These are phyloP conservation scores for Latheticus oryzae DNA, from an alignment of 2,888 invertebrate species.

Conservation along the genomic window DNA sequence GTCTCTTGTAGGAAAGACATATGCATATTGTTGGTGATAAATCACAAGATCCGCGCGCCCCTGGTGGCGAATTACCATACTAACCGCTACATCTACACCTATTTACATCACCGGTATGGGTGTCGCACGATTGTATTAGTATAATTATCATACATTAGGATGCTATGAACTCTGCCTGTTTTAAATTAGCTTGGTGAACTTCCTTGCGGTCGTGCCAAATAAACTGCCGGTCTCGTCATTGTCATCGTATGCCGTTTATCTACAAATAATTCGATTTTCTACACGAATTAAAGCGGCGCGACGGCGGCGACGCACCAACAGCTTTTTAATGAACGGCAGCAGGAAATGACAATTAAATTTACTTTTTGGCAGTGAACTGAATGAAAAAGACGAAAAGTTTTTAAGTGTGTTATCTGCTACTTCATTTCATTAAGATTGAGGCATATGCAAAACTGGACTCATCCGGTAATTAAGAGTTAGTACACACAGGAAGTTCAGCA, in stretches of 20 bases:
- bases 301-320: slow-evolving; percentile 17
- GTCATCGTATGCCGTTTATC: slow-evolving; percentile 25
- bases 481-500: no score
- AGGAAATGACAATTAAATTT: slow-evolving; percentile 27
- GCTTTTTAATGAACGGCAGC: slow-evolving; percentile 30
- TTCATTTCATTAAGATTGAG: no score
- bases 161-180: slow-evolving; percentile 45
- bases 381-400: slow-evolving; percentile 2
- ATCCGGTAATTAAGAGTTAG: no score
- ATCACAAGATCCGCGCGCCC: slow-evolving; percentile 54
- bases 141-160: slow-evolving; percentile 55
- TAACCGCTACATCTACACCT: slow-evolving; percentile 59
- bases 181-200: slow-evolving; percentile 45
- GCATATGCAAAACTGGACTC: no score
- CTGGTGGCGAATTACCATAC: slow-evolving; percentile 59
- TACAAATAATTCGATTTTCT: slow-evolving; percentile 28
- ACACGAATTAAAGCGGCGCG: slow-evolving; percentile 22
- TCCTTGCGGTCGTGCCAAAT: slow-evolving; percentile 27
- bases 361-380: slow-evolving; percentile 4
- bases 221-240: slow-evolving; percentile 27
- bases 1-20: slow-evolving; percentile 47
- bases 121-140: slow-evolving; percentile 54
- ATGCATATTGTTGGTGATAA: slow-evolving; percentile 53
- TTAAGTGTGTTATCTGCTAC: no score
- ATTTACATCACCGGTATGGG: slow-evolving; percentile 57